Conservation (phyloP, 2,888 invertebrate species). For the Octonoba sinensis region DNA sequence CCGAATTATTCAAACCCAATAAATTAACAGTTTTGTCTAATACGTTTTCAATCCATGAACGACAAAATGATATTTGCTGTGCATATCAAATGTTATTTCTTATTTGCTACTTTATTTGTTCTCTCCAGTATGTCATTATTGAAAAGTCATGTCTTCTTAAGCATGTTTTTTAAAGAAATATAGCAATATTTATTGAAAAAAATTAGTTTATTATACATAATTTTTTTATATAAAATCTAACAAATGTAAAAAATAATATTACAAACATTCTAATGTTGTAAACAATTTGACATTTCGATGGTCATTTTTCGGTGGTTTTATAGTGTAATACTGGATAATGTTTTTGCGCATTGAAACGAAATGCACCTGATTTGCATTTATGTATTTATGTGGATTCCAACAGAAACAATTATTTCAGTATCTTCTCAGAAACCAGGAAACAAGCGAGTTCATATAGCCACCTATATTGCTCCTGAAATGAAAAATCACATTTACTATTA, state of each 20-base stretch:
- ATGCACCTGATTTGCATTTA: not conserved
- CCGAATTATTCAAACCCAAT: too few relatives aligned
- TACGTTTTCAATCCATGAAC: too few relatives aligned
- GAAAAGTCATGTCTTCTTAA: too few relatives aligned
- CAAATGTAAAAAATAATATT: too few relatives aligned
- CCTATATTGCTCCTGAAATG: constrained; percentile 61
- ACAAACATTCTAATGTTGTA: not conserved
- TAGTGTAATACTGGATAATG: constrained; percentile 22
- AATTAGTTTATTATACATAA: constrained; percentile 30
- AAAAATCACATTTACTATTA: constrained; percentile 5
- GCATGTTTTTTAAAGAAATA: too few relatives aligned
- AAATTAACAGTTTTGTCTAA: too few relatives aligned
- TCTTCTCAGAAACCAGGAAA: constrained; percentile 52
- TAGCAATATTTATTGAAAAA: not conserved
- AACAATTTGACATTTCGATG: constrained; percentile 24
- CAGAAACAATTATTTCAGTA: constrained; percentile 28
- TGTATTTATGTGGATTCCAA: too few relatives aligned
- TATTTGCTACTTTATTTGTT: too few relatives aligned
- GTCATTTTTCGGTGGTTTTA: constrained; percentile 44
- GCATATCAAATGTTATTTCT: too few relatives aligned
- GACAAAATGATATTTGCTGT: too few relatives aligned
- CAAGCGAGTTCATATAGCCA: constrained; percentile 63
- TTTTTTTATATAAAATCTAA: too few relatives aligned
- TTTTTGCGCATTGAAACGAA: not conserved
- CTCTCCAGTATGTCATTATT: too few relatives aligned